Evolutionary conservation across 2,113 vertebrate genomes (phyloP), one percentile per base, ranked within the genome.

Genomic region (Perccottus glenii): DNA sequence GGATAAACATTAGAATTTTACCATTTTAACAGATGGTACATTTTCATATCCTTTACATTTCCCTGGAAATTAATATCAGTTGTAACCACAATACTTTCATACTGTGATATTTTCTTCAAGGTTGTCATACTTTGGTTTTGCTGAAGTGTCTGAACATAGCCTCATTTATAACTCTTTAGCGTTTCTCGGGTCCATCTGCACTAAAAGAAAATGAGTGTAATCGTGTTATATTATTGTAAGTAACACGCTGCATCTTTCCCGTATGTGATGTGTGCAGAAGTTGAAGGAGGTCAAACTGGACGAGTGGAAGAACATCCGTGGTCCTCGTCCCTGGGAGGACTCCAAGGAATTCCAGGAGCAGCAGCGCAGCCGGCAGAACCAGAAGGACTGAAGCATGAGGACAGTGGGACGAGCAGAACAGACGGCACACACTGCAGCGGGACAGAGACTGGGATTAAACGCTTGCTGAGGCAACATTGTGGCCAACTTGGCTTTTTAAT

Each of bases 231-330:
- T 27, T 3, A 1, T 46, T 46, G 44, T 46, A 11, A 10, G 51
- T 10, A 15, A 8, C 9, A 50, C 2, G 62, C 32, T 12, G 15
- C 45, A 1, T 5, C 47, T 10, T 42, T 3, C 15, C 58, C 32
- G 35, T 48, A n/a, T 45, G n/a, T 80, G 38, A 74, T 14, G 12
- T 60, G 14, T 86, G 48, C 89, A 99, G 98, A 99, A 96, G 88
- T 56, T 99, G 73, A 88, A 94, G 46, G 83, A 92, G 9, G 5
- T 73, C 4, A 72, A 93, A 55, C 78, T 96, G 85, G 91, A 95
- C 0, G 91, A 93, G n/a, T 99, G 97, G 98, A 94, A 89, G 83
- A 99, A 99, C 86, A 94, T 99, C 85, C 94, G 98, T 68, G 96
- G 97, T 11, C 96, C 98, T 5, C 91, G 95, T 53, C 95, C 91